Evolutionary conservation across 2,113 vertebrate species (phyloP), one percentile per base, ranked within the genome.

Genomic region (Notechis scutatus): DNA sequence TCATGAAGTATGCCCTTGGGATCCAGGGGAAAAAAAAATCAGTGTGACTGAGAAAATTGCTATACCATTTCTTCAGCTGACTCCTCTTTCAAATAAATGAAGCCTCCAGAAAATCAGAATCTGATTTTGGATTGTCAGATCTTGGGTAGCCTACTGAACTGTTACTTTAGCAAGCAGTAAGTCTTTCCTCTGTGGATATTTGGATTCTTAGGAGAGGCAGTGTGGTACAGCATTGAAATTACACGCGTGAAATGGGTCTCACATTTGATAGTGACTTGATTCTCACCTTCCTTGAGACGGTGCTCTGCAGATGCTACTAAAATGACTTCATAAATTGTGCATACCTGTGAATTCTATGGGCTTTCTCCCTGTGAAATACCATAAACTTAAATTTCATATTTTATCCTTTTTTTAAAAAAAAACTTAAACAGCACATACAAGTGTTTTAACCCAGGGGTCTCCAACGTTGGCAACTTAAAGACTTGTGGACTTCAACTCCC

Each of bases 51-150:
- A 95, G 91, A 69, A 92, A 93, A 94, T 69, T 95, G 90, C 92
- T 94, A 93, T 92, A 88, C 93, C 95, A 94, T 96, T 96, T 96
- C 95, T 94, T 96, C 92, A 93, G 90, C 94, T 81, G 91, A 96
- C 91, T 94, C 34, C 94, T 88, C 94, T 96, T 92, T 96, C 95
- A 96, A 95, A 96, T 96, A 96, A 96, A 96, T 96, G 95, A 95
- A 91, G 87, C 92, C 95, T 96, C 88, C 90, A 94, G 91, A 95
- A 61, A 95, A 94, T 92, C 92, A 95, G 91, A 95, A 94, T 95
- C 95, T 96, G 92, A 96, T 96, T 96, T 97, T 93, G 92, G 69
- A 89, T 88, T 94, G 91, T 95, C 95, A 94, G 90, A 11, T 91
- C 96, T 95, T 90, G 95, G 89, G 88, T 92, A 89, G 91, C 90